Percentiles rank a stretch among this genome's conserved stretches.
Conservation (phyloP, 2,113 vertebrate species). For the Cyrtonyx montezumae region DNA sequence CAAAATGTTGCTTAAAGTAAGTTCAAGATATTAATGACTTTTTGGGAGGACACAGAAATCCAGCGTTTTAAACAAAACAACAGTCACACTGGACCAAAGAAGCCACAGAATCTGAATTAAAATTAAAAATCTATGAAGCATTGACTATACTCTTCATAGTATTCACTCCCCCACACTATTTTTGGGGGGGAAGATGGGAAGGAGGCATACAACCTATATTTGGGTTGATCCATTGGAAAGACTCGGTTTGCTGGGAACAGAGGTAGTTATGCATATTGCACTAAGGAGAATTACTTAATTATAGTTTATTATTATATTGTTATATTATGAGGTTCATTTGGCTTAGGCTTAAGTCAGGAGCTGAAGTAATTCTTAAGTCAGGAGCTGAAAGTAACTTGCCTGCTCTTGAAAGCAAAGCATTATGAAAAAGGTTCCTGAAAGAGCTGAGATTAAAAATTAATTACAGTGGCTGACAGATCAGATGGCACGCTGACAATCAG, state of each 20-base stretch:
- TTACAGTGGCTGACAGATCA: neutral
- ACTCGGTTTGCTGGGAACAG: neutral
- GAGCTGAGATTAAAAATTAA: neutral
- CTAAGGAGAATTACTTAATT: neutral
- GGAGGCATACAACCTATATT: neutral
- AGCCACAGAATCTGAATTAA: neutral
- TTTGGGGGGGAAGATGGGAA: neutral
- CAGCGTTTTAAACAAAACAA: neutral
- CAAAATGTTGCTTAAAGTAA: neutral
- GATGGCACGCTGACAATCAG: neutral
- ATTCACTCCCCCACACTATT: neutral
- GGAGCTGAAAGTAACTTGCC: neutral
- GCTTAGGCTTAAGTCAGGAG: neutral
- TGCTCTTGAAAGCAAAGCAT: neutral
- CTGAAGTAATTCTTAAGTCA: neutral
- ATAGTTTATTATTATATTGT: neutral
- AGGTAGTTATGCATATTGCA: neutral
- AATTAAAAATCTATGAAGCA: neutral
- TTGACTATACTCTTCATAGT: neutral
- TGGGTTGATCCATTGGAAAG: neutral
- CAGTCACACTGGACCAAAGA: neutral
- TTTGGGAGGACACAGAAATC: neutral
- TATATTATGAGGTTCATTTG: neutral
- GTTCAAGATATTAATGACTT: neutral
- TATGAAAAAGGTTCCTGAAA: neutral